phyloP scores from a whole-genome alignment of 2,113 vertebrate species.

The Capricornis sumatraensis region DNA sequence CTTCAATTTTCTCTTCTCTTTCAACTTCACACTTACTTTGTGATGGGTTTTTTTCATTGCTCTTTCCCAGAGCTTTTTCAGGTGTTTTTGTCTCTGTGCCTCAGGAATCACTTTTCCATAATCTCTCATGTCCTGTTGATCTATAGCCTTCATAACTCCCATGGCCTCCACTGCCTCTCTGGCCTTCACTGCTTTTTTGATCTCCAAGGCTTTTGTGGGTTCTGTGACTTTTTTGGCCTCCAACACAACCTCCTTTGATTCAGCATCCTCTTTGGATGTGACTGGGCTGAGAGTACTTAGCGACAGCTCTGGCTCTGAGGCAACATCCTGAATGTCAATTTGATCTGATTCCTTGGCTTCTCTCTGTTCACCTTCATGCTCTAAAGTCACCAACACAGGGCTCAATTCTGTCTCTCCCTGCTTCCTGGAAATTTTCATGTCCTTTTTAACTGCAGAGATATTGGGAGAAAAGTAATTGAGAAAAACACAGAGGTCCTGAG shows the following conservation, averaged over 20 bases:
- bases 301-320: background rate
- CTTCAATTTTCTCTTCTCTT: background rate
- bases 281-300: background rate
- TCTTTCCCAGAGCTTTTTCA: background rate
- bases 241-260: background rate
- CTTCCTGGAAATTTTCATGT: slow-evolving; percentile 1
- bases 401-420: background rate
- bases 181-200: background rate
- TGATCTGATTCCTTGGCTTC: background rate
- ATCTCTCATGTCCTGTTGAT: background rate
- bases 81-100: background rate
- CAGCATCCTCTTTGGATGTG: background rate
- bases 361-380: background rate
- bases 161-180: background rate
- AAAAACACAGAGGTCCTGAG: background rate
- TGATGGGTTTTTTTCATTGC: background rate
- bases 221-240: background rate
- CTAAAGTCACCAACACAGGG: background rate
- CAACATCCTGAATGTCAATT: background rate
- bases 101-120: background rate
- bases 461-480: background rate
- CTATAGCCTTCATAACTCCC: background rate
- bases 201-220: background rate
- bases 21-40: background rate
- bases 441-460: slow-evolving; percentile 47